A percentile compares a stretch with the other conserved stretches of the same genome.
phyloP scores from a whole-genome alignment of 1,140 invertebrate species.

The Drosophila ohnishii region DNA sequence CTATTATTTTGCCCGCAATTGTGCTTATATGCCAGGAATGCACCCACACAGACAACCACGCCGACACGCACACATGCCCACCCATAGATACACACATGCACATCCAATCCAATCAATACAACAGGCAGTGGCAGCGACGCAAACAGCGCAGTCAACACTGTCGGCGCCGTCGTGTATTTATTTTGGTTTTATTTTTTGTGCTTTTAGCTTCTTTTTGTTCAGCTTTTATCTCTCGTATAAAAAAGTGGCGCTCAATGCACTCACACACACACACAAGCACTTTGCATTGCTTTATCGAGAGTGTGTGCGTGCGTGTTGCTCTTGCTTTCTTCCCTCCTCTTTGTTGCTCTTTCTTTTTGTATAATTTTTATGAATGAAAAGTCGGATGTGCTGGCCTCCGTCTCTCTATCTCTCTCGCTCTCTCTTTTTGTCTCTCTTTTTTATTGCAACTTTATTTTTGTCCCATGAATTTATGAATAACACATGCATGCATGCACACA shows the following conservation, averaged over 20 bases:
- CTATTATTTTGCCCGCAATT: background rate
- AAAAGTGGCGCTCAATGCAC: constrained; percentile 43
- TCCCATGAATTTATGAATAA: constrained; percentile 24
- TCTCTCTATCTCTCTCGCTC: background rate
- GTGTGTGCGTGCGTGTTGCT: constrained; percentile 13
- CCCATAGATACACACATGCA: constrained; percentile 11
- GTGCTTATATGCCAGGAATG: constrained; percentile 2
- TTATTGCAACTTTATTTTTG: constrained; percentile 41
- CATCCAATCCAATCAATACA: constrained; percentile 42
- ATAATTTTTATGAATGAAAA: constrained; percentile 76
- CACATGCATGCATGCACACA: constrained; percentile 18
- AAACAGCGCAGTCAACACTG: constrained; percentile 28
- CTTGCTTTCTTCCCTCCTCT: constrained; percentile 30
- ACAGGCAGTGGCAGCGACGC: constrained; percentile 3
- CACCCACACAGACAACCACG: background rate
- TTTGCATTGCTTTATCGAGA: constrained; percentile 4
- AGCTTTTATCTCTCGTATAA: constrained; percentile 24
- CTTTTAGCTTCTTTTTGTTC: constrained; percentile 24
- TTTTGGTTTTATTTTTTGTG: constrained; percentile 17
- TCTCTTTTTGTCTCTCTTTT: constrained; percentile 19
- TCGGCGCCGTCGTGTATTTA: constrained; percentile 41
- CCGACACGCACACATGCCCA: background rate
- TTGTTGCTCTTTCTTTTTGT: constrained; percentile 37
- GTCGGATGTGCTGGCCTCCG: constrained; percentile 55
- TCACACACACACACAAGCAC: constrained; percentile 8